Conservation (phyloP, 2,888 invertebrate species). For the Pseudococcus jackbeardsleyi region DNA sequence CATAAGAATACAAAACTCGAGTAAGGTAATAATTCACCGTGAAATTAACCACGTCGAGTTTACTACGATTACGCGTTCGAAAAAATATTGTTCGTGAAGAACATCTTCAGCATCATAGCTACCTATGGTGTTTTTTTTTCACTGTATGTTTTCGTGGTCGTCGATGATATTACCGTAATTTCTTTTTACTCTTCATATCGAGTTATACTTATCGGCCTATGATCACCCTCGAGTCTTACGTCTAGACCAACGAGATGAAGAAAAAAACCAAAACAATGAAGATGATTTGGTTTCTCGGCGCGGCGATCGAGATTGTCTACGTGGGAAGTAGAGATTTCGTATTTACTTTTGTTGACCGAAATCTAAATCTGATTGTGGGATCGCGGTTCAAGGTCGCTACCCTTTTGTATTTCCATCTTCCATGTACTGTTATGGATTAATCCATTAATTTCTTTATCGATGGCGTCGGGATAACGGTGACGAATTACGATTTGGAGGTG, state of each 20-base stretch:
- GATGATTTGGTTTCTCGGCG: neutral
- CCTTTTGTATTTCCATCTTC: neutral
- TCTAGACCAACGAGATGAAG: slow-evolving; percentile 4
- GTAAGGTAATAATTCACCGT: slow-evolving; percentile 7
- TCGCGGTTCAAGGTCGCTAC: slow-evolving; percentile 33
- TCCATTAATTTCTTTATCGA: neutral
- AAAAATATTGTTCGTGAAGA: neutral
- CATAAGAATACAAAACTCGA: neutral
- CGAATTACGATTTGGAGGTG: neutral
- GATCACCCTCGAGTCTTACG: slow-evolving; percentile 9
- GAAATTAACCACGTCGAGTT: slow-evolving; percentile 28
- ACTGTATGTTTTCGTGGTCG: slow-evolving; percentile 6
- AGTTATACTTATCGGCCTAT: neutral
- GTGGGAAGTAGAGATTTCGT: slow-evolving; percentile 4
- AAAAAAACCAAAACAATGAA: slow-evolving; percentile 27
- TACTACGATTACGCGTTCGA: slow-evolving; percentile 26
- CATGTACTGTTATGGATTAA: slow-evolving; percentile 12
- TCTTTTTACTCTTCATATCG: neutral
- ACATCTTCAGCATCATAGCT: neutral
- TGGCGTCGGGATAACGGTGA: neutral
- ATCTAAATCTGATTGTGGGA: slow-evolving; percentile 30
- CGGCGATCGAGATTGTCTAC: neutral
- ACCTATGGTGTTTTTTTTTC: neutral
- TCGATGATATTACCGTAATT: neutral
- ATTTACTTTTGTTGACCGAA: slow-evolving; percentile 43